Evolutionary conservation across 2,113 vertebrate genomes (phyloP).

Genomic region (Plecturocebus donacophilus): DNA sequence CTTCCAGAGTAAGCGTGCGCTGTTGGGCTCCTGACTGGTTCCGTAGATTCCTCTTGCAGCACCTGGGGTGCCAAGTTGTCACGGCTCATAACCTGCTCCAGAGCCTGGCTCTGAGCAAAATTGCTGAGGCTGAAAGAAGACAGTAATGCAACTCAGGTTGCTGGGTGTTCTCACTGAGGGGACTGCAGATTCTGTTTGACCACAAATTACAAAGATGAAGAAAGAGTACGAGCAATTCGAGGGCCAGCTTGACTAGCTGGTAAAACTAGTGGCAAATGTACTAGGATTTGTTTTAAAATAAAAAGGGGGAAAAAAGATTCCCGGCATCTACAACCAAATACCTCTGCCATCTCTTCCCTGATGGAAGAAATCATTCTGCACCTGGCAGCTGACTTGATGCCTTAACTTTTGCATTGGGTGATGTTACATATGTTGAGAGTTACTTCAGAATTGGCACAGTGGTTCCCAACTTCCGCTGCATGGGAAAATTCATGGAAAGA

Average conservation of each 20-base stretch:
- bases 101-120: background rate
- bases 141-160: fast-evolving
- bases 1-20: background rate
- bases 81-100: background rate
- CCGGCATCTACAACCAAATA: fast-evolving
- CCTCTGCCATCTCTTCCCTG: background rate
- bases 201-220: background rate
- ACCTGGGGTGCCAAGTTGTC: background rate
- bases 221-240: background rate
- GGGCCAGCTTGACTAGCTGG: background rate
- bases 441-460: fast-evolving
- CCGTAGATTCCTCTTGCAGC: background rate
- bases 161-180: background rate
- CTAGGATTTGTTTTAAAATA: no score
- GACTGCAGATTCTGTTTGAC: no score
- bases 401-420: background rate
- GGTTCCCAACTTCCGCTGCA: background rate
- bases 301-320: background rate
- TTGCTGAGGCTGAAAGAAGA: background rate
- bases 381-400: fast-evolving
- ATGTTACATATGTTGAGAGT: fast-evolving
- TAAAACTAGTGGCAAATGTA: background rate
- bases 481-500: background rate
- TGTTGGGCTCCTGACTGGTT: background rate
- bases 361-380: fast-evolving